Evolutionary conservation across 2,113 vertebrate genomes (phyloP).

Genomic region (Thunnus thynnus): DNA sequence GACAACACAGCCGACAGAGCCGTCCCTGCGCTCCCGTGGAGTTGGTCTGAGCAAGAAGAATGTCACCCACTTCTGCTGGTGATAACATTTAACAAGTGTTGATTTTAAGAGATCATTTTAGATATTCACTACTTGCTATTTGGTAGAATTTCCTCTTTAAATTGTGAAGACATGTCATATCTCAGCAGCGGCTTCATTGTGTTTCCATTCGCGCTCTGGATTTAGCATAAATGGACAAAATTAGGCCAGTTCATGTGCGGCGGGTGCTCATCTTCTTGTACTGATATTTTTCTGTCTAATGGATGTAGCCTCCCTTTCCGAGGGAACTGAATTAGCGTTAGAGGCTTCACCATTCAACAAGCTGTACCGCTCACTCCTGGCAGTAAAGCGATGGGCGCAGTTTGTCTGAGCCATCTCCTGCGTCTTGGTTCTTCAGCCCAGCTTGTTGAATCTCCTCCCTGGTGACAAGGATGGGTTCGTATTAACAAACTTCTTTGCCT

Average conservation of each 20-base stretch:
- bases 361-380: constrained; percentile 68
- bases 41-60: constrained; percentile 72
- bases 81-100: constrained; percentile 42
- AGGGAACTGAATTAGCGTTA: constrained; percentile 40
- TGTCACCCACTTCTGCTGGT: constrained; percentile 82
- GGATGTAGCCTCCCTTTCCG: constrained; percentile 50
- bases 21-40: constrained; percentile 73
- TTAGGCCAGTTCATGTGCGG: constrained; percentile 35
- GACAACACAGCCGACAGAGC: constrained; percentile 53
- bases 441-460: constrained; percentile 79
- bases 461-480: constrained; percentile 70
- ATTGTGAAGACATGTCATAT: constrained; percentile 32
- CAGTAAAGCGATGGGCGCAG: constrained; percentile 75
- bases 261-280: neutral
- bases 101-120: constrained; percentile 12
- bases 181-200: constrained; percentile 16
- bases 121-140: neutral
- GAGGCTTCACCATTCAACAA: constrained; percentile 77
- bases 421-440: constrained; percentile 59
- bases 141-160: neutral
- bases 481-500: constrained; percentile 62
- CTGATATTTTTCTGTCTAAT: constrained; percentile 50
- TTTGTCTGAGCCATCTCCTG: constrained; percentile 56
- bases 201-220: constrained; percentile 33
- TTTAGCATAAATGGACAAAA: constrained; percentile 44